Conservation (phyloP, 1,140 invertebrate genomes). For the Anastatus disparis region DNA sequence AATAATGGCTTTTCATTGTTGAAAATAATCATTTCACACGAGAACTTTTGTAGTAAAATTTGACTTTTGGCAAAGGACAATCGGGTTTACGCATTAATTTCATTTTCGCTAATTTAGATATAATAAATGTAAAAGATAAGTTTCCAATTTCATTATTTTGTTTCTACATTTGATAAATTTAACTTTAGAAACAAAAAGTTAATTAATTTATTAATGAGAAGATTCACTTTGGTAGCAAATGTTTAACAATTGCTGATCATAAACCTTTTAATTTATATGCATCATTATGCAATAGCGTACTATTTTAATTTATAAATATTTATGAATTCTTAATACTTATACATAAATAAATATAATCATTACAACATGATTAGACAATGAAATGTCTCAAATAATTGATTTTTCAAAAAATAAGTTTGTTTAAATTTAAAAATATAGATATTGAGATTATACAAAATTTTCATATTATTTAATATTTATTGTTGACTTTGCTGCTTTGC, state of each 20-base stretch:
- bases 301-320: constrained; percentile 2
- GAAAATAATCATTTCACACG: constrained; percentile 8
- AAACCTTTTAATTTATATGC: constrained; percentile 12
- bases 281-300: constrained; percentile 13
- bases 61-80: constrained; percentile 36
- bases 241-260: not conserved
- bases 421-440: not conserved
- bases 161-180: not conserved
- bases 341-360: constrained; percentile 8
- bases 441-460: constrained; percentile 1
- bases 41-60: constrained; percentile 34
- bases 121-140: not conserved
- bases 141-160: not conserved
- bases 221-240: not conserved
- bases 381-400: not conserved
- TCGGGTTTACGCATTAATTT: constrained; percentile 20
- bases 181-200: not conserved
- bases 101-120: constrained; percentile 16
- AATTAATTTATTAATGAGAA: not conserved
- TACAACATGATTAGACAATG: not conserved
- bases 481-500: constrained; percentile 40
- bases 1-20: not conserved
- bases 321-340: constrained; percentile 11
- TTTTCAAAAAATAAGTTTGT: not conserved
- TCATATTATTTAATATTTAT: constrained; percentile 22